These are phyloP conservation scores for Achroia grisella DNA, from an alignment of 1,140 invertebrate genomes.

Conservation along the genomic window DNA sequence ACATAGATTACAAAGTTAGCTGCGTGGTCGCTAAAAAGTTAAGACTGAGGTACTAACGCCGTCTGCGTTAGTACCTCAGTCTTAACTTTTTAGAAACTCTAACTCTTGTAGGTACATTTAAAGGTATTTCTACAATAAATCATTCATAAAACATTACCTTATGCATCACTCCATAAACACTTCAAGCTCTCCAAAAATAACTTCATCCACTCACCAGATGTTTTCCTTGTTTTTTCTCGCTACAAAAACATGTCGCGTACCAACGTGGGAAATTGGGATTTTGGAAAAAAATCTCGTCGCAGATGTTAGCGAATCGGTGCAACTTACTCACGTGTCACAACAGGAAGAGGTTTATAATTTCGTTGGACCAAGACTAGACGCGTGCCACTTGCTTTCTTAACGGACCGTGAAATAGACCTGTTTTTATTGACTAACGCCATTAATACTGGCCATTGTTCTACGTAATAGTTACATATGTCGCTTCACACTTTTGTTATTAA, in stretches of 20 bases:
- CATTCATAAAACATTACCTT: slow-evolving; percentile 21
- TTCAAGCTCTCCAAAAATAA: slow-evolving; percentile 46
- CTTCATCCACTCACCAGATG: slow-evolving; percentile 48
- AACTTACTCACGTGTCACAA: slow-evolving; percentile 48
- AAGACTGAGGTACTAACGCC: too few species aligned
- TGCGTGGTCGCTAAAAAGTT: too few species aligned
- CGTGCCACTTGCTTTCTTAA: slow-evolving; percentile 61
- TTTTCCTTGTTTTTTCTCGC: slow-evolving; percentile 51
- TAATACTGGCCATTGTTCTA: too few species aligned
- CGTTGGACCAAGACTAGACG: slow-evolving; percentile 19
- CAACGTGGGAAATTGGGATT: slow-evolving; percentile 53
- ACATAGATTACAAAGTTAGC: too few species aligned
- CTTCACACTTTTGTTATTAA: too few species aligned
- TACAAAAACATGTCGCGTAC: slow-evolving; percentile 50
- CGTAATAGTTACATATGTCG: too few species aligned
- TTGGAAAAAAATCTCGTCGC: slow-evolving; percentile 34
- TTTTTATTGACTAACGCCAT: too few species aligned
- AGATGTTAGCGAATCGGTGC: slow-evolving; percentile 52
- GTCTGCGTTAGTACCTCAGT: too few species aligned
- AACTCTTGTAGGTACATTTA: too few species aligned
- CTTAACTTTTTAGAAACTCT: too few species aligned
- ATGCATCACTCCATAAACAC: slow-evolving; percentile 43
- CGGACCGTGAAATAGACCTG: slow-evolving; percentile 60
- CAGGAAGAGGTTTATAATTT: slow-evolving; percentile 54
- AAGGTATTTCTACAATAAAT: too few species aligned